Conservation (phyloP, 2,888 invertebrate genomes). For the Callimorpha dominula region DNA sequence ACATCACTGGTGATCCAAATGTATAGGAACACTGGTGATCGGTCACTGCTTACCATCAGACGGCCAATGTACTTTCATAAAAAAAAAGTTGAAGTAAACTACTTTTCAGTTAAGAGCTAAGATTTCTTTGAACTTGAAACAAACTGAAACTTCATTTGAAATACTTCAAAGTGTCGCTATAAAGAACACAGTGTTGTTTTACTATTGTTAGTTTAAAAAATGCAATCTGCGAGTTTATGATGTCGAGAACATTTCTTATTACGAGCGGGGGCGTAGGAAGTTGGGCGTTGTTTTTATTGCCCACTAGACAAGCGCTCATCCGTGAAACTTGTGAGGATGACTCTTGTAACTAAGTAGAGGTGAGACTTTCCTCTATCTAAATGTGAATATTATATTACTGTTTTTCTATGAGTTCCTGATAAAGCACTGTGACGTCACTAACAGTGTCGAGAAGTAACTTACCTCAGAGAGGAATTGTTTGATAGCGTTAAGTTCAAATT, state of each 20-base stretch:
- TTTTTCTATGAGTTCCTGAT: not conserved
- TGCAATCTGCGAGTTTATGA: slow-evolving; percentile 43
- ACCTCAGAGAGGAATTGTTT: no score
- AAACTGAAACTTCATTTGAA: slow-evolving; percentile 13
- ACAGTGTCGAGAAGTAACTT: no score
- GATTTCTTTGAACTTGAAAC: not conserved
- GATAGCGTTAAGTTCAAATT: no score
- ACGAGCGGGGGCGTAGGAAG: slow-evolving; percentile 37
- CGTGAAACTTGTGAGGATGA: slow-evolving; percentile 42
- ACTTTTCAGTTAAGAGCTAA: not conserved
- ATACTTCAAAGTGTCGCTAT: slow-evolving; percentile 13
- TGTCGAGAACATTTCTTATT: slow-evolving; percentile 44
- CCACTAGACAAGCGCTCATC: slow-evolving; percentile 39
- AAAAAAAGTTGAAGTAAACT: no score
- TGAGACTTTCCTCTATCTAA: slow-evolving; percentile 3
- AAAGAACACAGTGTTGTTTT: slow-evolving; percentile 22
- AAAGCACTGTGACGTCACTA: not conserved
- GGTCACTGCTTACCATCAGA: not conserved
- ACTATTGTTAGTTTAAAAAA: slow-evolving; percentile 34
- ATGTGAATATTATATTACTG: not conserved
- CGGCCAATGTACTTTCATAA: not conserved
- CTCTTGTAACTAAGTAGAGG: slow-evolving; percentile 35
- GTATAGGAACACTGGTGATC: no score
- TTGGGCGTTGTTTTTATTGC: slow-evolving; percentile 49
- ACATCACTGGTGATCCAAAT: no score